These are phyloP conservation scores for Phocoena phocoena DNA, from an alignment of 2,113 vertebrate genomes.

Conservation along the genomic window DNA sequence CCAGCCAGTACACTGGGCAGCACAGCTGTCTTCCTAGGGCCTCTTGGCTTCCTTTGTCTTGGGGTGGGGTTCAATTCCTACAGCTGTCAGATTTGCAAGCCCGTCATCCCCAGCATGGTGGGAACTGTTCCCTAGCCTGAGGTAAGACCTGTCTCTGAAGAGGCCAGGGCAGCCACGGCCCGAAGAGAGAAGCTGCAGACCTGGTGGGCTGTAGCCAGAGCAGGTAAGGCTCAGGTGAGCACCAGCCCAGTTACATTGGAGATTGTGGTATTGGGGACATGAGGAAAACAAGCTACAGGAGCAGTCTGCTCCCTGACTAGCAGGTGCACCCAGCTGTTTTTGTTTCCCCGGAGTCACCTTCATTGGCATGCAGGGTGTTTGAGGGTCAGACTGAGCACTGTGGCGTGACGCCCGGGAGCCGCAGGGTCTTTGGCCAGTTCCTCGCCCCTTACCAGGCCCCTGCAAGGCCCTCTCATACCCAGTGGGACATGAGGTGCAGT, in stretches of 20 bases:
- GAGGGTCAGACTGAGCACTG: background rate
- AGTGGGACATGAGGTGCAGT: background rate
- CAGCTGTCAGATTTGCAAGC: background rate
- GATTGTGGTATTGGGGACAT: background rate
- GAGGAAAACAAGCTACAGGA: background rate
- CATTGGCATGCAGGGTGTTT: background rate
- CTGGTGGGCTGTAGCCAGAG: background rate
- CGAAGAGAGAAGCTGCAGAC: background rate
- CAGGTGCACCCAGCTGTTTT: background rate
- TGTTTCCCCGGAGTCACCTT: constrained; percentile 35
- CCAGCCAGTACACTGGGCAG: background rate
- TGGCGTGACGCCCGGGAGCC: background rate
- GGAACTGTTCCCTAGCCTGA: background rate
- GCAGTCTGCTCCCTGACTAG: no score
- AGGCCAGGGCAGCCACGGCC: fast-evolving
- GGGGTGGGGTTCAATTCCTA: background rate
- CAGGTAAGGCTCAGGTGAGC: background rate
- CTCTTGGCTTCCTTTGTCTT: background rate
- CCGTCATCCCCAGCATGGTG: fast-evolving
- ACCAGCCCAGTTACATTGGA: background rate
- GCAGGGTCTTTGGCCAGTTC: background rate
- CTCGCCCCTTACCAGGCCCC: background rate
- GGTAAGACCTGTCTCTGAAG: background rate
- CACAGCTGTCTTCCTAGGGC: background rate
- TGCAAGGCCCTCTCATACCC: background rate